These are phyloP conservation scores for Corythornis vintsioides DNA, from an alignment of 2,113 vertebrate species.

Conservation along the genomic window DNA sequence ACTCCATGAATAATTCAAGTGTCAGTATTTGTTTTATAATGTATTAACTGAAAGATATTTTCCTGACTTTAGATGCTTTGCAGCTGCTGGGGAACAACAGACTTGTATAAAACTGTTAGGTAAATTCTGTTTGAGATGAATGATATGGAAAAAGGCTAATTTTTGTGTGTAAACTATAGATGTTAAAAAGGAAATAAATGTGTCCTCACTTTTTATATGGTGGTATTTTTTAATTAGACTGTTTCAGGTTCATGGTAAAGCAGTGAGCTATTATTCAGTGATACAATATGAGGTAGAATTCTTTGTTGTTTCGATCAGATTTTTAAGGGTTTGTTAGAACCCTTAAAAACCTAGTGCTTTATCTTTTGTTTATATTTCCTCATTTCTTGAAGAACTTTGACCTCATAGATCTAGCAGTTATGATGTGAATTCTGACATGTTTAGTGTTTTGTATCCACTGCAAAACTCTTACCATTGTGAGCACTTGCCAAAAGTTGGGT, in stretches of 20 bases:
- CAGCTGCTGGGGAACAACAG: neutral
- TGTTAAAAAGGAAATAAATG: neutral
- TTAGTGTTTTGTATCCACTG: neutral
- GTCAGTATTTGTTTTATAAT: neutral
- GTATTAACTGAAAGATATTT: neutral
- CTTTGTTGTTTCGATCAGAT: conserved; percentile 21
- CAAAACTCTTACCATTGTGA: neutral
- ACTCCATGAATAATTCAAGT: neutral
- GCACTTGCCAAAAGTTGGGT: neutral
- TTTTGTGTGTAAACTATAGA: neutral
- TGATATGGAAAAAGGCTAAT: neutral
- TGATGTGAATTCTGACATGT: neutral
- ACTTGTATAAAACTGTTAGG: neutral
- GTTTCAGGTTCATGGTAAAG: neutral
- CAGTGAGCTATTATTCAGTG: neutral
- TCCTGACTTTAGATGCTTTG: neutral
- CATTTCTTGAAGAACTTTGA: neutral
- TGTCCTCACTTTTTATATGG: neutral
- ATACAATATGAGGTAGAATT: neutral
- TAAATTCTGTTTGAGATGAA: neutral
- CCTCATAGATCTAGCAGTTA: neutral
- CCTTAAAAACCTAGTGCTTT: neutral
- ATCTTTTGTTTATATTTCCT: neutral
- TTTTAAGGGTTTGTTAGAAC: conserved; percentile 17
- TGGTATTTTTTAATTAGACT: neutral